Conservation (phyloP, 2,113 vertebrate genomes). For the Sarotherodon lohbergeri region DNA sequence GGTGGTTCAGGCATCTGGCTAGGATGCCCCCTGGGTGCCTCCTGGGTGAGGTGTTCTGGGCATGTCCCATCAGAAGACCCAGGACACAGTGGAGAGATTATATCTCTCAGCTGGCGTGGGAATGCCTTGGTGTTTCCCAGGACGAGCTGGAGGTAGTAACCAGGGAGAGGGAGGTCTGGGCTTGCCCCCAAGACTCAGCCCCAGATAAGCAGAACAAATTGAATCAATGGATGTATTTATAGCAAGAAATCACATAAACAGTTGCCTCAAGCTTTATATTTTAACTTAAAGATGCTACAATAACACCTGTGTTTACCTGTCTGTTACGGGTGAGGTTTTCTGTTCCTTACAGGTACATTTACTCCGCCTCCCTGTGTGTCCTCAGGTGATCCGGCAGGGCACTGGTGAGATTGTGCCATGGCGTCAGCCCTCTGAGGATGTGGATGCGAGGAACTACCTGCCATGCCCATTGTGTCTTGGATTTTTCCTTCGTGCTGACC, state of each 20-base stretch:
- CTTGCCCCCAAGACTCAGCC: not conserved
- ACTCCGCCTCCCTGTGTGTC: not conserved
- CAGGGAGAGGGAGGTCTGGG: not conserved
- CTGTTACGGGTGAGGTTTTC: not conserved
- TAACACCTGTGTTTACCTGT: not conserved
- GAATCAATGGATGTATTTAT: not conserved
- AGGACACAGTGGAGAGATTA: not conserved
- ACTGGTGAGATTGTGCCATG: constrained; percentile 38
- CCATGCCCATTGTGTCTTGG: constrained; percentile 47
- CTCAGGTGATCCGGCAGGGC: constrained; percentile 49
- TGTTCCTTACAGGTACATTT: not conserved
- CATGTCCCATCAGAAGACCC: not conserved
- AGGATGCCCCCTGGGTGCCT: too few relatives aligned
- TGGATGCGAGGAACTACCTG: constrained; percentile 46
- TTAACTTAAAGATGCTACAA: not conserved
- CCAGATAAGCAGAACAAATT: not conserved
- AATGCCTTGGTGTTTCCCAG: fast-evolving
- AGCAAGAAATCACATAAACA: not conserved
- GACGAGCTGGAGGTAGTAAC: not conserved
- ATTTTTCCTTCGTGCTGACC: constrained; percentile 47
- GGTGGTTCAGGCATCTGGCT: too few relatives aligned
- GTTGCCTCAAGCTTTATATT: not conserved
- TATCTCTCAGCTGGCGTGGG: not conserved
- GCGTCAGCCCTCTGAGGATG: constrained; percentile 49
- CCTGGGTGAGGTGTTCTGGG: not conserved